Percentiles rank a stretch among this genome's conserved stretches.
Conservation (phyloP, 2,113 vertebrate genomes). For the Thamnophis sirtalis region DNA sequence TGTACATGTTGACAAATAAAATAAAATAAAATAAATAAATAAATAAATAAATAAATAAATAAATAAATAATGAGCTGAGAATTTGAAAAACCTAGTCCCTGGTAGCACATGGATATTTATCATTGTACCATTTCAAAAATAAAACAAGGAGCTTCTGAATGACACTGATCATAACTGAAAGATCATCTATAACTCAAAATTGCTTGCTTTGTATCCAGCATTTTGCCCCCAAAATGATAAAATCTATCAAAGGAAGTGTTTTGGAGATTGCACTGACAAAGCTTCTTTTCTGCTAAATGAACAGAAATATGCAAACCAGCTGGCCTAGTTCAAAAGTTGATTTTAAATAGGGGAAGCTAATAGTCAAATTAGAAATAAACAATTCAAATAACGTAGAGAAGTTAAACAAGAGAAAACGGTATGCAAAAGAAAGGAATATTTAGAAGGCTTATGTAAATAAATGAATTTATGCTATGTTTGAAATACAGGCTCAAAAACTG, state of each 20-base stretch:
- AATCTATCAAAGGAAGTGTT: neutral
- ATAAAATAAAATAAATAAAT: too few species aligned
- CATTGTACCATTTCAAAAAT: conserved; percentile 16
- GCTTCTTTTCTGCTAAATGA: neutral
- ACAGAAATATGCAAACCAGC: neutral
- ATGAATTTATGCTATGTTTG: neutral
- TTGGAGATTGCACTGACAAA: neutral
- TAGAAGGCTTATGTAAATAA: neutral
- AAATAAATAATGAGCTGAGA: neutral
- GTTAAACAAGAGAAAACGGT: neutral
- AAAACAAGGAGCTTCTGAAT: neutral
- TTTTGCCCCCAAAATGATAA: neutral
- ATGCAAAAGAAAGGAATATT: too few species aligned
- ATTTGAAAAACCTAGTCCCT: conserved; percentile 30
- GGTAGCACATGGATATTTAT: neutral
- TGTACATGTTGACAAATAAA: too few species aligned
- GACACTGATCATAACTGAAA: conserved; percentile 3
- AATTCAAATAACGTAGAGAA: neutral
- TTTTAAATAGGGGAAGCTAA: neutral
- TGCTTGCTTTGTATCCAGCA: neutral
- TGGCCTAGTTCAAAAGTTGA: neutral
- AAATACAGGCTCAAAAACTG: neutral
- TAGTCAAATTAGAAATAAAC: neutral
- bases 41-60: too few species aligned
- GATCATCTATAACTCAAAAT: neutral